Conservation (phyloP, 2,888 invertebrate genomes). For the Dimorphilus gyrociliatus region DNA sequence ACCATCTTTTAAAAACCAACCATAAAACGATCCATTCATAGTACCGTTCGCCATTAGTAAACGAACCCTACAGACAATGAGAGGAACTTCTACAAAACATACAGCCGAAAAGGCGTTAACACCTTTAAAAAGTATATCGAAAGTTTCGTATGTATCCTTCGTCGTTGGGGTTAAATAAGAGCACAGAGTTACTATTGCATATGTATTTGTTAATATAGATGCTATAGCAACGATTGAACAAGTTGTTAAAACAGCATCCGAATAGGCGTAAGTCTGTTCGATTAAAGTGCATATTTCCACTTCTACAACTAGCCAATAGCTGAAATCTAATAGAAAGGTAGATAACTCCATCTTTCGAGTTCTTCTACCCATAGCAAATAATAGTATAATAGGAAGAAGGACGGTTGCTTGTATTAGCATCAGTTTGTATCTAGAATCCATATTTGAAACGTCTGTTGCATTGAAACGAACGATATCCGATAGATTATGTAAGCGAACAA, state of each 20-base stretch:
- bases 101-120: too few relatives aligned
- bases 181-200: constrained; percentile 10
- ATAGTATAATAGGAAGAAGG: constrained; percentile 9
- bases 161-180: constrained; percentile 10
- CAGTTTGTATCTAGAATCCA: background rate
- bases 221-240: constrained; percentile 6
- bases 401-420: constrained; percentile 9
- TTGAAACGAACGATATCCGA: background rate
- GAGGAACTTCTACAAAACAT: too few relatives aligned
- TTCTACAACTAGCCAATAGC: constrained; percentile 11
- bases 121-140: too few relatives aligned
- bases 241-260: constrained; percentile 8
- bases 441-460: background rate
- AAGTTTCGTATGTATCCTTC: too few relatives aligned
- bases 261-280: constrained; percentile 7
- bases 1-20: constrained; percentile 12
- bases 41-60: too few relatives aligned
- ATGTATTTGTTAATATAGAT: constrained; percentile 8
- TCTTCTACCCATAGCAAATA: constrained; percentile 12
- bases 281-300: constrained; percentile 10
- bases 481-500: constrained; percentile 1
- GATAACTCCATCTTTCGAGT: constrained; percentile 12
- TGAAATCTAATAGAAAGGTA: constrained; percentile 8
- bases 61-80: too few relatives aligned
- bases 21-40: constrained; percentile 10